Percentiles rank a stretch among this genome's conserved stretches.
These are phyloP conservation scores for Onychostruthus taczanowskii DNA, from an alignment of 2,113 vertebrate genomes.

Conservation along the genomic window DNA sequence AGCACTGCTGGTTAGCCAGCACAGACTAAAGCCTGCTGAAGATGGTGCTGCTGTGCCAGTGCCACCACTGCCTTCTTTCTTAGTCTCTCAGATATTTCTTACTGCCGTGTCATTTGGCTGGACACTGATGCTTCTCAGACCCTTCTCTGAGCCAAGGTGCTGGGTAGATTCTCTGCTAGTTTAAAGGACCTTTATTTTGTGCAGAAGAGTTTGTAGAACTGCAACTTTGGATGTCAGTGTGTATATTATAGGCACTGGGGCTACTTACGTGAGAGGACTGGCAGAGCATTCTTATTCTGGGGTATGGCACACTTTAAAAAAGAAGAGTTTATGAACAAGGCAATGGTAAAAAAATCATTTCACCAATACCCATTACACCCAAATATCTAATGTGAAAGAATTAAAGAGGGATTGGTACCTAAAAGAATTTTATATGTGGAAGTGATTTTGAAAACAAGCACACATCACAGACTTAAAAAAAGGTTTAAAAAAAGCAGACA, in stretches of 20 bases:
- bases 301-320: neutral
- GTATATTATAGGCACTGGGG: neutral
- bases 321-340: neutral
- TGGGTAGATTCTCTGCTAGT: neutral
- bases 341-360: neutral
- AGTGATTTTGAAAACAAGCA: constrained; percentile 13
- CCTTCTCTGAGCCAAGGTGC: neutral
- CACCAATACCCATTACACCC: neutral
- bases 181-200: neutral
- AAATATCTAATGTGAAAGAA: neutral
- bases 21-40: neutral
- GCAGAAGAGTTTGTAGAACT: neutral
- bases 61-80: neutral
- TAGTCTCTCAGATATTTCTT: neutral
- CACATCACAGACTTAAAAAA: neutral
- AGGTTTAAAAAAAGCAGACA: neutral
- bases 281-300: neutral
- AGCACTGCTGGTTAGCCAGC: neutral
- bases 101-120: neutral
- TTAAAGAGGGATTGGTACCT: neutral
- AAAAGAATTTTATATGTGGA: constrained; percentile 5
- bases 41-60: neutral
- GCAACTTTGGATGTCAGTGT: neutral
- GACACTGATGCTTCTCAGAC: neutral
- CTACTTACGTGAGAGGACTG: neutral